These are phyloP conservation scores for Heliconius erato DNA, from an alignment of 2,888 invertebrate species.

Conservation along the genomic window DNA sequence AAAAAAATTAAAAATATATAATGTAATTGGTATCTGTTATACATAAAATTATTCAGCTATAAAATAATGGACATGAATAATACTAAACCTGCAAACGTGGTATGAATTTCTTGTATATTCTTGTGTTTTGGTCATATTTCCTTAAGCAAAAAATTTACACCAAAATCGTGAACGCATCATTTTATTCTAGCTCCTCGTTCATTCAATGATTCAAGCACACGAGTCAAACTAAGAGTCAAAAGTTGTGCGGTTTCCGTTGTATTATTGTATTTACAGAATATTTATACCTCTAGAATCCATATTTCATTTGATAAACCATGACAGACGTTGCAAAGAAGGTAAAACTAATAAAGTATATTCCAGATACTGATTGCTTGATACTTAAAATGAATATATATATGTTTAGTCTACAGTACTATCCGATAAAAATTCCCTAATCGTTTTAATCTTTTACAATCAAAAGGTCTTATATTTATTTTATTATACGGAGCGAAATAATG, in stretches of 20 bases:
- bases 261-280: conserved; percentile 38
- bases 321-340: conserved; percentile 82
- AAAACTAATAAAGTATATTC: conserved; percentile 56
- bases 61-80: conserved; percentile 41
- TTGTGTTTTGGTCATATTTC: conserved; percentile 35
- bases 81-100: conserved; percentile 31
- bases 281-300: conserved; percentile 38
- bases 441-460: conserved; percentile 9
- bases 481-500: neutral
- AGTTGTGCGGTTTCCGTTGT: conserved; percentile 46
- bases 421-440: conserved; percentile 23
- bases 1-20: conserved; percentile 42
- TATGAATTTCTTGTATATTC: conserved; percentile 26
- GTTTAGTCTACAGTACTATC: conserved; percentile 44
- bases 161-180: conserved; percentile 45
- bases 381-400: conserved; percentile 37
- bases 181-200: conserved; percentile 58
- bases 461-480: neutral
- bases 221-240: conserved; percentile 50
- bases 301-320: conserved; percentile 64
- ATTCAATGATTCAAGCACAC: conserved; percentile 57
- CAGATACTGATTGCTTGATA: conserved; percentile 35
- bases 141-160: conserved; percentile 20
- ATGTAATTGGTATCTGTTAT: conserved; percentile 19
- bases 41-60: conserved; percentile 16